These are phyloP conservation scores for Limnephilus marmoratus DNA, from an alignment of 2,888 invertebrate genomes.

Conservation along the genomic window DNA sequence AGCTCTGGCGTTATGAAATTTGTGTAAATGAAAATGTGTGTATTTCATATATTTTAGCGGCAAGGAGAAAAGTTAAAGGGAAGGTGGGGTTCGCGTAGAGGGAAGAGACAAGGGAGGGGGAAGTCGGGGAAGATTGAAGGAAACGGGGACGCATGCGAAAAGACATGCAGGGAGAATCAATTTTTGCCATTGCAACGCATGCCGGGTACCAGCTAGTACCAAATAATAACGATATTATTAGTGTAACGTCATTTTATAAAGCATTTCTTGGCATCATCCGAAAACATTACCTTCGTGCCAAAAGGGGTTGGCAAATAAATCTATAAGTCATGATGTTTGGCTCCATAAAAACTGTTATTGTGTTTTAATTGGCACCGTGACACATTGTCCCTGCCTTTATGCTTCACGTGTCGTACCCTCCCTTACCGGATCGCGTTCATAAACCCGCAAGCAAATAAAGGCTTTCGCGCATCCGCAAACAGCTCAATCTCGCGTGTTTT, in stretches of 20 bases:
- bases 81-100: too few relatives aligned
- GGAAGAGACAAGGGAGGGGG: too few relatives aligned
- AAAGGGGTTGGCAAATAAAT: slow-evolving; percentile 36
- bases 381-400: slow-evolving; percentile 55
- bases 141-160: too few relatives aligned
- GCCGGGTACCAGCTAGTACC: too few relatives aligned
- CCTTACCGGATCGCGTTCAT: slow-evolving; percentile 28
- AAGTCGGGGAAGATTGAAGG: too few relatives aligned
- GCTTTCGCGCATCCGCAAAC: background rate
- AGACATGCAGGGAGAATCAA: too few relatives aligned
- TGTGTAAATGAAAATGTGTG: too few relatives aligned
- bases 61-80: too few relatives aligned
- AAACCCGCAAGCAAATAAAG: background rate
- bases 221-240: background rate
- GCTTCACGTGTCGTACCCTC: slow-evolving; percentile 6
- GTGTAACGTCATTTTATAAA: background rate
- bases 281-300: background rate
- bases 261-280: background rate
- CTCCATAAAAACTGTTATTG: slow-evolving; percentile 62
- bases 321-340: slow-evolving; percentile 50
- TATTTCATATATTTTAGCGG: too few relatives aligned
- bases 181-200: too few relatives aligned
- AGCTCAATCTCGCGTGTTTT: background rate
- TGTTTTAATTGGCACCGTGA: slow-evolving; percentile 65
- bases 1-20: too few relatives aligned